Evolutionary conservation across 2,797 vertebrate species (phyloP).

Genomic region (Leptodactylus fallax): DNA sequence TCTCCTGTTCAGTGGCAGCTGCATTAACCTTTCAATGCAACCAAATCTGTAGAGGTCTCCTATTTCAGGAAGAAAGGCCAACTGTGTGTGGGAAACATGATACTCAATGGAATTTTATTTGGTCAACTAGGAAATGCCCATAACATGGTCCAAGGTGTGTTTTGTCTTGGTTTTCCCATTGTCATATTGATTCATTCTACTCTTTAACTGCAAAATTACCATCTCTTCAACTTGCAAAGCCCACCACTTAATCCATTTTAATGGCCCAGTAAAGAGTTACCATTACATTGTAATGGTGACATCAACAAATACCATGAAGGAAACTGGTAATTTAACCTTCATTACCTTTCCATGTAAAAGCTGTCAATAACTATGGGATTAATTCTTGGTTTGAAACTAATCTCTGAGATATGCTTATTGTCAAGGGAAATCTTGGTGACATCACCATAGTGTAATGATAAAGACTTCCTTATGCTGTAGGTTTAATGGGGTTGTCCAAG

Average conservation of each 20-base stretch:
- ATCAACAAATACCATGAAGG: background rate
- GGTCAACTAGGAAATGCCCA: constrained; percentile 33
- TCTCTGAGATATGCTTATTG: no score
- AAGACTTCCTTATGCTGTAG: no score
- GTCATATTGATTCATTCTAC: background rate
- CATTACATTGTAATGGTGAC: background rate
- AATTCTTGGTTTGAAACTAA: no score
- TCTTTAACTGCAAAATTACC: background rate
- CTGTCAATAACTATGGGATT: no score
- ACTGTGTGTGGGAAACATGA: constrained; percentile 40
- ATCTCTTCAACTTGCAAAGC: background rate
- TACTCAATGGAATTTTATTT: constrained; percentile 45
- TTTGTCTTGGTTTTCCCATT: background rate
- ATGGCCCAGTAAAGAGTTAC: no score
- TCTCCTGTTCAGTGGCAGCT: constrained; percentile 40
- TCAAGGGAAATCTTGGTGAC: no score
- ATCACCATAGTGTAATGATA: no score
- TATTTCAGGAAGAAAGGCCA: constrained; percentile 49
- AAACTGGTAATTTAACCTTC: background rate
- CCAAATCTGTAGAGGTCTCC: constrained; percentile 33
- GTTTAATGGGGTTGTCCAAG: no score
- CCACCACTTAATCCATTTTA: background rate
- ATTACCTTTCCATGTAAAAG: no score
- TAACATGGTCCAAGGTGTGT: background rate
- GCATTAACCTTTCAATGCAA: constrained; percentile 30